Base-by-base conservation (phyloP, 2,888 invertebrate genomes). In the Pristionchus entomophagus region DNA sequence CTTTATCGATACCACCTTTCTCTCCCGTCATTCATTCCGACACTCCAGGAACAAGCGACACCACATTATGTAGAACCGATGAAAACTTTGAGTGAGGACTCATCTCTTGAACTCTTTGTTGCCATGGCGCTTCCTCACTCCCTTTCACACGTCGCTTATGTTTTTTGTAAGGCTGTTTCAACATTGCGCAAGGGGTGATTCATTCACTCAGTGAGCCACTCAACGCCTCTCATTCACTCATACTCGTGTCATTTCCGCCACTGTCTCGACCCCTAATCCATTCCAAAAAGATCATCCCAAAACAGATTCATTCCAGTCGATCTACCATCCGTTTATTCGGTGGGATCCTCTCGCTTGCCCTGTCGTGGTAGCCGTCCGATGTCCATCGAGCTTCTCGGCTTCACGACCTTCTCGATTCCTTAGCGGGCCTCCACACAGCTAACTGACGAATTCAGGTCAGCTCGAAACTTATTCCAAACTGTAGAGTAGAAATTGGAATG, bases 351-450 rank as follows among this genome's bases (percentile, higher is more conserved):
- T 41, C 41, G 8, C 73, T 73, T 73, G 73, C 41, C 22, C 38
- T 12, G 73, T 73, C 41, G 73, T 73, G 41, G 73, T 41, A 2
- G 73, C 51, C 82, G 59, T 82, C 41, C 38, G 56, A 82, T 82
- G 82, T 59, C 56, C 56, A 56, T 82, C 82, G 59, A 45, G 26
- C 82, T 82, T 26, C 22, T n/a, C 82, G 82, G 82, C 56, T 82
- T 59, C 82, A 82, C 82, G 56, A 82, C 82, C 59, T 82, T 82
- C 82, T 53, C 82, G 38, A 82, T 82, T 82, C 82, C 82, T 82
- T 82, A 82, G 82, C 82, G 78, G 49, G 51, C 35, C 78, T 14
- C 26, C 77, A 22, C 10, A 41, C 45, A 73, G 73, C 41, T 73
- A 22, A n/a, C 41, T n/a, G 41, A 35, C 29, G 12, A 41, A 12